Percentiles rank a stretch among this genome's conserved stretches.
Conservation (phyloP, 1,140 invertebrate genomes). For the Oppia nitens region DNA sequence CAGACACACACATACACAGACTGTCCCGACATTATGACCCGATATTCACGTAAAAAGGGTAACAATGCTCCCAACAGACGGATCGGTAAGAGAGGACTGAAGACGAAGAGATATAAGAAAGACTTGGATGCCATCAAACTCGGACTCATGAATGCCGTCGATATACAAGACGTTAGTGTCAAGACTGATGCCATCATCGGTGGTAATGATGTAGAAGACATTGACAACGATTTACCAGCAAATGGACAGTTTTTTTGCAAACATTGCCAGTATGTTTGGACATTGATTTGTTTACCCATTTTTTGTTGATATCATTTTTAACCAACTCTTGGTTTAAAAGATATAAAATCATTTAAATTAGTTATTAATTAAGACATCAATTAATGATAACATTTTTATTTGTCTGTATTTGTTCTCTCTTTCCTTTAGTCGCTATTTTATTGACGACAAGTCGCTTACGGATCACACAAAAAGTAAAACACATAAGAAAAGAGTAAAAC, state of each 20-base stretch:
- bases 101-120: conserved; percentile 11
- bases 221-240: conserved; percentile 11
- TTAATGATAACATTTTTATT: not conserved
- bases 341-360: not conserved
- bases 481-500: conserved; percentile 13
- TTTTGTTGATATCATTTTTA: not conserved
- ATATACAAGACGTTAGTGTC: not conserved
- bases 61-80: conserved; percentile 6
- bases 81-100: conserved; percentile 6
- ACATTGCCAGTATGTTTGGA: conserved; percentile 11
- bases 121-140: conserved; percentile 4
- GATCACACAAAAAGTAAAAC: conserved; percentile 12
- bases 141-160: not conserved
- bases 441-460: conserved; percentile 6
- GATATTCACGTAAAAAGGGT: conserved; percentile 5
- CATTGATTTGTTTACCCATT: not conserved
- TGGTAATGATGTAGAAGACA: not conserved
- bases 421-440: conserved; percentile 13
- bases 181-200: not conserved
- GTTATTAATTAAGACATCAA: not conserved
- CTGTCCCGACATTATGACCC: not conserved
- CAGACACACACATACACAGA: no score
- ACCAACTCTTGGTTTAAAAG: not conserved
- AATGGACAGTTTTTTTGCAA: conserved; percentile 7
- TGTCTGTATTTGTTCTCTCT: not conserved